phyloP scores from a whole-genome alignment of 2,797 vertebrate genomes.

The Gambelia wislizenii region DNA sequence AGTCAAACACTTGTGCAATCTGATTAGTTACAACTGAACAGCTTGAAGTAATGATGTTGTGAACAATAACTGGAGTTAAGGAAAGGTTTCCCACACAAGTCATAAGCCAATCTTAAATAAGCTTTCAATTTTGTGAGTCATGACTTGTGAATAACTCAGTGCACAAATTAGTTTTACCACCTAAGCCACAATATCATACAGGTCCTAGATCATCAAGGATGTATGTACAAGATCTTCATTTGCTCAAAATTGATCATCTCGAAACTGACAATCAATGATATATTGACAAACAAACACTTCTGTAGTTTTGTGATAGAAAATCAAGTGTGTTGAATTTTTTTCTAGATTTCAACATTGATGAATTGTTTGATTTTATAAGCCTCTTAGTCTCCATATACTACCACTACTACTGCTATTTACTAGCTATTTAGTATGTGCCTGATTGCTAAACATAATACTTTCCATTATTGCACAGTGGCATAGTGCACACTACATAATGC shows the following conservation, averaged over 20 bases:
- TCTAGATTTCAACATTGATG: conserved; percentile 1
- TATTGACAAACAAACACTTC: not conserved
- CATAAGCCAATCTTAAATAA: not conserved
- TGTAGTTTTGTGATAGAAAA: conserved; percentile 6
- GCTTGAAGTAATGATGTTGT: too few relatives aligned
- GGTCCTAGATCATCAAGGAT: not conserved
- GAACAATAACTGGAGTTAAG: too few relatives aligned
- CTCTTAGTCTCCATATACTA: not conserved
- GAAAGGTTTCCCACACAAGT: not conserved
- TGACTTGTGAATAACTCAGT: not conserved
- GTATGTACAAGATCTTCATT: not conserved
- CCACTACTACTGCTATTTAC: not conserved
- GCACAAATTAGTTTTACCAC: not conserved
- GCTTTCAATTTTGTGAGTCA: not conserved
- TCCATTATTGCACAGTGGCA: not conserved
- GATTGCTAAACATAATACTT: not conserved
- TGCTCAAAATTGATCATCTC: not conserved
- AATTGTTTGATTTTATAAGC: not conserved
- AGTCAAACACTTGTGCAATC: not conserved
- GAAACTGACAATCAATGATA: not conserved
- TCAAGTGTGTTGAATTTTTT: not conserved
- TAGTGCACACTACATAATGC: not conserved
- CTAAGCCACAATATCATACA: not conserved
- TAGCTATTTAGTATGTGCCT: not conserved
- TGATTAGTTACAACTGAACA: too few relatives aligned